Conservation (phyloP, 2,797 vertebrate genomes). For the Pterois miles region DNA sequence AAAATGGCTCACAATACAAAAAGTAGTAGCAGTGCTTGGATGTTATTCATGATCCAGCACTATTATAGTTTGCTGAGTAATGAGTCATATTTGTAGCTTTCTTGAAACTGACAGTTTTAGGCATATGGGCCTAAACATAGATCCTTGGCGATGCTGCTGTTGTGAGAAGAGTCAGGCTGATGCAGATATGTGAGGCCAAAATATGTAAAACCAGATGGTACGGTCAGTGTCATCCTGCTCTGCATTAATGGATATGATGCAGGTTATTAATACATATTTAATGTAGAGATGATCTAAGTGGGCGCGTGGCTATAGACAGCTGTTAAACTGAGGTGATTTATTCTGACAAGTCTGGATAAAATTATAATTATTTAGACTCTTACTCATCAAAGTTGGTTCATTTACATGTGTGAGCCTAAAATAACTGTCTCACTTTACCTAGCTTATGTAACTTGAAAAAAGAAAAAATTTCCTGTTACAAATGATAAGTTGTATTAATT, state of each 20-base stretch:
- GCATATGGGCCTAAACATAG: not conserved
- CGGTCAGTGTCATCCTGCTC: not conserved
- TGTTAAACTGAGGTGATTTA: not conserved
- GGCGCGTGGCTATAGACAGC: not conserved
- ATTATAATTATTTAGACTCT: not conserved
- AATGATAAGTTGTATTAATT: not conserved
- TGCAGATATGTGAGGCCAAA: not conserved
- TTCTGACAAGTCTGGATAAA: not conserved
- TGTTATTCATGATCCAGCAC: conserved; percentile 1
- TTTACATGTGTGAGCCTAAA: not conserved
- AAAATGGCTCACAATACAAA: conserved; percentile 1
- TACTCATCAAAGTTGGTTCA: not conserved
- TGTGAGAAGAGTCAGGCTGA: not conserved
- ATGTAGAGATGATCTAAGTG: not conserved
- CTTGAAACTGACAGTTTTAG: not conserved
- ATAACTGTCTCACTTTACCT: not conserved
- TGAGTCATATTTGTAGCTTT: conserved; percentile 15
- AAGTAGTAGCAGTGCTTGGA: not conserved
- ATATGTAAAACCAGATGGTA: not conserved
- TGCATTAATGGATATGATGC: not conserved
- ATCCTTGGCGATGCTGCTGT: not conserved
- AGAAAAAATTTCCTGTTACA: not conserved
- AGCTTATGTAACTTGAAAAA: not conserved
- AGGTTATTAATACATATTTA: not conserved
- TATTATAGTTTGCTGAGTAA: conserved; percentile 39